Percentiles rank a stretch among this genome's conserved stretches.
phyloP scores from a whole-genome alignment of 2,888 invertebrate genomes.

The Acronicta psi region DNA sequence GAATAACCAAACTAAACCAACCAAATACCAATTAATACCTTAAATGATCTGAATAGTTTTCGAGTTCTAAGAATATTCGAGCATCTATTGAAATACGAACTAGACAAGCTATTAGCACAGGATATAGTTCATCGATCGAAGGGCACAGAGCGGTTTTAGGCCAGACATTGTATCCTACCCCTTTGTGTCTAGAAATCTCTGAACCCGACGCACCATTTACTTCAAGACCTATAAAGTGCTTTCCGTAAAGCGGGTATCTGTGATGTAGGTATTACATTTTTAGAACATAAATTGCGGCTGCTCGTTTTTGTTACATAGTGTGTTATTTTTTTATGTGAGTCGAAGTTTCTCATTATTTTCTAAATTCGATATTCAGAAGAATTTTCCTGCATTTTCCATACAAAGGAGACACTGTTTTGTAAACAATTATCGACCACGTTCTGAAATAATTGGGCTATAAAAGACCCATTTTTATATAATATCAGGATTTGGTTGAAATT shows the following conservation, averaged over 20 bases:
- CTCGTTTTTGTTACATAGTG: not conserved
- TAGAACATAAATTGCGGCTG: constrained; percentile 23
- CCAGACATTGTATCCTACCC: constrained; percentile 27
- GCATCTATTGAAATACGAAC: not conserved
- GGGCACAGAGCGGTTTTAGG: constrained; percentile 12
- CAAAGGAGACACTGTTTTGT: no score
- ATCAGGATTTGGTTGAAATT: no score
- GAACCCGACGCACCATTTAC: constrained; percentile 32
- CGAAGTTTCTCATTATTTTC: no score
- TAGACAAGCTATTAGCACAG: not conserved
- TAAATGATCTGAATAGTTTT: not conserved
- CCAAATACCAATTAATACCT: not conserved
- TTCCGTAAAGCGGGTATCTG: constrained; percentile 29
- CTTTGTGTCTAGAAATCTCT: constrained; percentile 36
- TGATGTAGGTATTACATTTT: constrained; percentile 24
- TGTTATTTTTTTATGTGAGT: no score
- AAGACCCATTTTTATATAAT: no score
- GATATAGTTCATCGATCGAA: constrained; percentile 25
- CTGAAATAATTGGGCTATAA: no score
- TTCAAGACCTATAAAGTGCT: constrained; percentile 43
- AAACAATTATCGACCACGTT: no score
- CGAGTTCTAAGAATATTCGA: not conserved
- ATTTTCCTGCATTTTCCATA: no score
- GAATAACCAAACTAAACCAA: not conserved
- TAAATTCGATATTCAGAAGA: no score